These are phyloP conservation scores for Isaurus tuberculatus DNA, from an alignment of 92 coral and sea anemone species.

Conservation along the genomic window DNA sequence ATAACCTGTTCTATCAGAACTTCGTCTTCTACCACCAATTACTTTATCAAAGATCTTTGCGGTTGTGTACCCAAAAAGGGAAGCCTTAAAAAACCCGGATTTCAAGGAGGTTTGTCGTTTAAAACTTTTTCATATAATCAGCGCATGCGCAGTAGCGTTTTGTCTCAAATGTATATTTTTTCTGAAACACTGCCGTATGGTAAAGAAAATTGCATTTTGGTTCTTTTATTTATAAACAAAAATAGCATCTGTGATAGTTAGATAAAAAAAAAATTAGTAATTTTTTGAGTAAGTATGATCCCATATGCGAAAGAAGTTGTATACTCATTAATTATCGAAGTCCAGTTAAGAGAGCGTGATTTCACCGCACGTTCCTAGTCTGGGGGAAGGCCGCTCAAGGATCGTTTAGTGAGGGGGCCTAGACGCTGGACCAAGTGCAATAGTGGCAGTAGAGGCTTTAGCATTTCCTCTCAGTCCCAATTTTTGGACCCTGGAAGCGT, in stretches of 20 bases:
- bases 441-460: constrained; percentile 73
- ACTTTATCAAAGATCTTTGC: no score
- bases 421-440: constrained; percentile 72
- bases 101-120: not conserved
- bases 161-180: not conserved
- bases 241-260: not conserved
- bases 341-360: accelerated
- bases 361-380: constrained; percentile 81
- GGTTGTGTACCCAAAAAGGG: no score
- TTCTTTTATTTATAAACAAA: not conserved
- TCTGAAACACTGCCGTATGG: not conserved
- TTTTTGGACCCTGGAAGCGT: constrained; percentile 71
- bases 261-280: not conserved
- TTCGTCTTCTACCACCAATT: no score
- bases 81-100: no score
- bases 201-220: not conserved
- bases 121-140: not conserved
- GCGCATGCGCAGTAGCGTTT: constrained; percentile 43
- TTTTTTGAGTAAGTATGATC: not conserved
- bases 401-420: constrained; percentile 81
- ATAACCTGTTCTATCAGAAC: no score
- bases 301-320: constrained; percentile 39
- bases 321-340: not conserved
- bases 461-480: constrained; percentile 73
- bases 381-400: constrained; percentile 71